Base-by-base conservation (phyloP, 92 coral and sea anemone species). In the Porites divaricata region DNA sequence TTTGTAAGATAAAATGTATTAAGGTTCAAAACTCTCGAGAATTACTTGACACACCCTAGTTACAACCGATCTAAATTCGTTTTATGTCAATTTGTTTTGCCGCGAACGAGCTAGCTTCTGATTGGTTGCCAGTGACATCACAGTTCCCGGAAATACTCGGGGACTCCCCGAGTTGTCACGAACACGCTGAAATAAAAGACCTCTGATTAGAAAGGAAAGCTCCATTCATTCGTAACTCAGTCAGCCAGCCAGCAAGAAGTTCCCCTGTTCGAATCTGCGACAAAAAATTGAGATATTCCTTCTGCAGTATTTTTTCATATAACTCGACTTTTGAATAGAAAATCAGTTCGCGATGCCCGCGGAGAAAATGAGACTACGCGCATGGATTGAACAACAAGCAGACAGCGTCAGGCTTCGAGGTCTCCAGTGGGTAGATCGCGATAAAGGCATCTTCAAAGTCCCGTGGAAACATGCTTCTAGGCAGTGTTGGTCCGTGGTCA, bases 401-500 rank as follows among this genome's bases (percentile, higher is more conserved):
- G 92, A 97, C 80, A 76, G 77, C 14, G 93, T 88, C 21, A 76
- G 72, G 22, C 85, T 90, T 9, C 99, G 93, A 0, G 99, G 99
- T 6, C 87, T 97, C 1, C 86, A 90, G 77, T 97, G 99, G 99
- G 91, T 89, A 13, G 97, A 97, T 26, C 84, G 90, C 1, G 81
- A 78, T 53, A 92, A 93, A 41, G 89, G 88, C 70, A 83, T 93
- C 66, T 97, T 97, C 63, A 93, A 92, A 87, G 98, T 97, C 65
- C 81, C 98, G 14, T 97, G 99, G 99, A 97, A 95, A 80, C 99
- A 97, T 78, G 99, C 98, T 23, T 97, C 99, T 20, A 93, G 98
- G 73, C 99, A 97, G 68, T 96, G 99, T 16, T 97, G 99, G 99
- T 73, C 81, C 25, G 82, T 85, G 5, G 89, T 83, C 11, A 89